These are phyloP conservation scores for Brachyhypopomus occidentalis DNA, from an alignment of 2,113 vertebrate genomes.

Conservation along the genomic window DNA sequence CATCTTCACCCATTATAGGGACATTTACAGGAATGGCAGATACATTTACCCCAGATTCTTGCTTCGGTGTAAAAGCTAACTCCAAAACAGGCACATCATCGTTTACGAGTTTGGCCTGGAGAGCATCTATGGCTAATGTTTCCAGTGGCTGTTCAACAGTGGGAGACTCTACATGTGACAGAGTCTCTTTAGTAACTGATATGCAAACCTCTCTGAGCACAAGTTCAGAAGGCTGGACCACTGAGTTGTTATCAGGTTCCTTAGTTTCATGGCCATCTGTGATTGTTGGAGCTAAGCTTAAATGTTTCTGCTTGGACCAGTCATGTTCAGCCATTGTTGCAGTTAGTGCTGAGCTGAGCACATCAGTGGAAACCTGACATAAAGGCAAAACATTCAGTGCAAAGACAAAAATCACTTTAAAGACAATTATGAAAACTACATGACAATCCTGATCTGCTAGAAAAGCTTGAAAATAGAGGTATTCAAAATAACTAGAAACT, in stretches of 20 bases:
- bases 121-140: neutral
- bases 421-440: too few relatives aligned
- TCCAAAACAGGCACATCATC: neutral
- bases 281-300: neutral
- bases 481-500: too few relatives aligned
- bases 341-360: neutral
- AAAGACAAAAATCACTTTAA: neutral
- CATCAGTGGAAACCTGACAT: slow-evolving; percentile 36
- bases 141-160: neutral
- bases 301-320: neutral
- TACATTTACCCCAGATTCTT: neutral
- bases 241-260: neutral
- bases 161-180: neutral
- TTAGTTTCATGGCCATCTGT: neutral
- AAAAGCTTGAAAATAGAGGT: too few relatives aligned
- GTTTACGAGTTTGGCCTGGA: neutral
- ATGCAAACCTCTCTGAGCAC: neutral
- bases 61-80: neutral
- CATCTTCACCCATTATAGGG: too few relatives aligned
- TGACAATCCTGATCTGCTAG: too few relatives aligned
- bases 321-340: neutral
- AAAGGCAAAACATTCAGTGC: neutral
- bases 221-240: neutral
- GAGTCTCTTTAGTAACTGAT: slow-evolving; percentile 4
- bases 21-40: neutral